Evolutionary conservation across 2,113 vertebrate genomes (phyloP).

Genomic region (Myodes glareolus): DNA sequence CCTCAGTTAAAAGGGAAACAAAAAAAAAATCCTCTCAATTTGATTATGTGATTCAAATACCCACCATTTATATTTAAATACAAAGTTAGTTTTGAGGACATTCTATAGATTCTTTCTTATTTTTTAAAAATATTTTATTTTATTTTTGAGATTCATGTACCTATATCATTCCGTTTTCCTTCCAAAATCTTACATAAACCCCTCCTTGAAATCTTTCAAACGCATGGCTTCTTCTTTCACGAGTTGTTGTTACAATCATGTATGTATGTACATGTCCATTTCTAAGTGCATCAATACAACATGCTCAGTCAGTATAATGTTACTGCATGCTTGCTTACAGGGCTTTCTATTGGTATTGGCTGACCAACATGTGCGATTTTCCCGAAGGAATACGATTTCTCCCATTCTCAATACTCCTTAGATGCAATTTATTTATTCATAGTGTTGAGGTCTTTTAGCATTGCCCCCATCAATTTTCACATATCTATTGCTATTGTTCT

Average conservation of each 20-base stretch:
- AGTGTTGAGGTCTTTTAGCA: not conserved
- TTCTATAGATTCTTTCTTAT: not conserved
- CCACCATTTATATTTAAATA: not conserved
- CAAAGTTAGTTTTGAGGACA: not conserved
- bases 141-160: not conserved
- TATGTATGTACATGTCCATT: not conserved
- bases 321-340: not conserved
- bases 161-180: too few species aligned
- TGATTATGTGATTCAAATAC: not conserved
- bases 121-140: not conserved
- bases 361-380: not conserved
- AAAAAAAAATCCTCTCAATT: not conserved
- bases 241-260: not conserved
- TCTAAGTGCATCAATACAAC: not conserved
- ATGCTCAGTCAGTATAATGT: not conserved
- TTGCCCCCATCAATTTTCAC: not conserved
- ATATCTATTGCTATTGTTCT: not conserved
- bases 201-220: not conserved
- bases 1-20: not conserved
- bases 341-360: not conserved
- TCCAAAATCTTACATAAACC: not conserved
- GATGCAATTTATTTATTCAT: too few species aligned
- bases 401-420: not conserved
- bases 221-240: not conserved
- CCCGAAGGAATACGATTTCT: not conserved